Evolutionary conservation across 2,888 invertebrate genomes (phyloP), one percentile per base, ranked within the genome.

Genomic region (Xylocampa areola): DNA sequence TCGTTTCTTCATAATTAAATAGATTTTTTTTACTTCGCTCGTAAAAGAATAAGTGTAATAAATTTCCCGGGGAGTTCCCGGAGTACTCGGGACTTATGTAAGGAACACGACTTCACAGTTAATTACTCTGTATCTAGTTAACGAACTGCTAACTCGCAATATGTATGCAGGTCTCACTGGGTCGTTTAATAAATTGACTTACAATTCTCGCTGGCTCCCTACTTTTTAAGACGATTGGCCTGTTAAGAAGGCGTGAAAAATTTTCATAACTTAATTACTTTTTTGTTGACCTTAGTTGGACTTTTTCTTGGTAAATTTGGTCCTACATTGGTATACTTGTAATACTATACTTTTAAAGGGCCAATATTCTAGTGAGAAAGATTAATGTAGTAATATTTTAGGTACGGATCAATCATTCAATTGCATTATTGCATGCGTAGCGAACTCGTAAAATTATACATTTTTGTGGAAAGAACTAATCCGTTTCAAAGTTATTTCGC

Each of bases 81-180:
- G 76, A 80, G 76, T 61, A 77, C 79, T 80, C 65, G 55, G 73
- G 68, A 79, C 76, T 82, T 67, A 41, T 79, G 79, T 82, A 86
- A 84, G 80, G 76, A 85, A 83, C 80, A 79, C 79, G 78, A 76
- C 75, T 84, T 84, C 77, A 72, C 77, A 79, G 85, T 87, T 90
- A 90, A 91, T 90, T 90, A 90, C 86, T 87, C 87, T 83, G 88
- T 86, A 81, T 84, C 85, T 79, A 73, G 82, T 85, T 88, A 88
- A 90, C 83, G 82, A 86, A 89, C 85, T 85, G 86, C 83, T 86
- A 85, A 89, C 83, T 86, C 72, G 82, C 79, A 81, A 84, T 85
- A 82, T 82, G 78, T 83, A 84, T 82, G 79, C 80, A 80, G 71
- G 78, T 76, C 73, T 73, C 74, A 73, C 49, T 47, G 63, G 48